Conservation (phyloP, 2,797 vertebrate species). For the Sylvia borin region DNA sequence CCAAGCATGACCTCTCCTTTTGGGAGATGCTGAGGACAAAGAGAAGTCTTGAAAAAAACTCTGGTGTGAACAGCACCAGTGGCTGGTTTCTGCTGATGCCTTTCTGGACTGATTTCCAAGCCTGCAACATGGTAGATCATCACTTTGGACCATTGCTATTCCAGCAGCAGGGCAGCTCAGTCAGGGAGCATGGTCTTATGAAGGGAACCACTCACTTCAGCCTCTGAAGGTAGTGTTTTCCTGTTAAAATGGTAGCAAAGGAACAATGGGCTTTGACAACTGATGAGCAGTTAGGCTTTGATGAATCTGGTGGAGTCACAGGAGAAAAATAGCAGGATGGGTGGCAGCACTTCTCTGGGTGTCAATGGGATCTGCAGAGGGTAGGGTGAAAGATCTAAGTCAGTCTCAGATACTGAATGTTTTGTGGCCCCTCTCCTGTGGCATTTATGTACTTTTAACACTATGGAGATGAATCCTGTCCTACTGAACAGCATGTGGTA, state of each 20-base stretch:
- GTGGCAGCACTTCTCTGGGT: background rate
- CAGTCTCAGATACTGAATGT: background rate
- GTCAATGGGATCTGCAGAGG: background rate
- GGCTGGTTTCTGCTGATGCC: background rate
- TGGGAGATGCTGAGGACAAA: background rate
- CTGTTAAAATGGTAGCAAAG: background rate
- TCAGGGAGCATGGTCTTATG: background rate
- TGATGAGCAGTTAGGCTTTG: fast-evolving
- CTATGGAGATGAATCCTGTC: background rate
- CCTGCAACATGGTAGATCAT: background rate
- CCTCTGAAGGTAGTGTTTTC: background rate
- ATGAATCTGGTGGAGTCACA: background rate
- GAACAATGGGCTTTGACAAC: background rate
- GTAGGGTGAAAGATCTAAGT: background rate
- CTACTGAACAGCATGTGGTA: background rate
- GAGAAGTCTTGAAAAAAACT: background rate
- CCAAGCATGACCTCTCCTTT: background rate
- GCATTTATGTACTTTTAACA: background rate
- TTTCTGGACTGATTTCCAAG: background rate
- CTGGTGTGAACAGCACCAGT: background rate
- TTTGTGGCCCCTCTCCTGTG: background rate
- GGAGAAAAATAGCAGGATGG: background rate
- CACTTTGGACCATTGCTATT: background rate
- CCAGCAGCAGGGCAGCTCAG: background rate
- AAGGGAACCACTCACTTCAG: background rate